Percentiles rank a stretch among this genome's conserved stretches.
phyloP scores from a whole-genome alignment of 2,888 invertebrate genomes.

The Parnassius smintheus region DNA sequence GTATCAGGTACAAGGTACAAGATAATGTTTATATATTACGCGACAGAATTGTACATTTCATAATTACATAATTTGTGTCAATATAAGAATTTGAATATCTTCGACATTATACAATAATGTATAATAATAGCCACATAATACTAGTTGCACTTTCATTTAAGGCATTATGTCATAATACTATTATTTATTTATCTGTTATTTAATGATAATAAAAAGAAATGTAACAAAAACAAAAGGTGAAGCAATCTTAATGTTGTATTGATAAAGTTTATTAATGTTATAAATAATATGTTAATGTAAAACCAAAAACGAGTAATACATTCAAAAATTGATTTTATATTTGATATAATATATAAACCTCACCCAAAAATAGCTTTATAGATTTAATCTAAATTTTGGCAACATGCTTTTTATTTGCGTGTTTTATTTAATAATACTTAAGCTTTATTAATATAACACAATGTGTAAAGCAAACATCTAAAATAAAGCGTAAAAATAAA shows the following conservation, averaged over 20 bases:
- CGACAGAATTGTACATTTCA: no score
- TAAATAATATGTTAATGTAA: background rate
- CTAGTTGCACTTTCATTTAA: constrained; percentile 23
- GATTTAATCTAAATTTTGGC: constrained; percentile 16
- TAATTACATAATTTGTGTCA: no score
- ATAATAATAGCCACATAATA: background rate
- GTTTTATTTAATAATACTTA: constrained; percentile 15
- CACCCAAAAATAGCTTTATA: constrained; percentile 15
- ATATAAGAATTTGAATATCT: no score
- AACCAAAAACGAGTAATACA: background rate
- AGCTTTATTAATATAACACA: constrained; percentile 6
- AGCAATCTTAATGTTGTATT: background rate
- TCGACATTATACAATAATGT: no score
- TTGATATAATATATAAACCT: constrained; percentile 9
- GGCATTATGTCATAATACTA: constrained; percentile 13
- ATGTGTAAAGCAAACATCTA: background rate
- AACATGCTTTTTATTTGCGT: constrained; percentile 4
- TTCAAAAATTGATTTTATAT: constrained; percentile 1
- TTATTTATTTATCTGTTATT: background rate
- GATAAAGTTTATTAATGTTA: background rate
- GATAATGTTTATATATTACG: no score
- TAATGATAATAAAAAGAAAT: background rate
- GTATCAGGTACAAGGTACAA: no score
- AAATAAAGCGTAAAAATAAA: background rate
- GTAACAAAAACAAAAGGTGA: background rate